These are phyloP conservation scores for Lasioglossum morio DNA, from an alignment of 2,888 invertebrate genomes.

Conservation along the genomic window DNA sequence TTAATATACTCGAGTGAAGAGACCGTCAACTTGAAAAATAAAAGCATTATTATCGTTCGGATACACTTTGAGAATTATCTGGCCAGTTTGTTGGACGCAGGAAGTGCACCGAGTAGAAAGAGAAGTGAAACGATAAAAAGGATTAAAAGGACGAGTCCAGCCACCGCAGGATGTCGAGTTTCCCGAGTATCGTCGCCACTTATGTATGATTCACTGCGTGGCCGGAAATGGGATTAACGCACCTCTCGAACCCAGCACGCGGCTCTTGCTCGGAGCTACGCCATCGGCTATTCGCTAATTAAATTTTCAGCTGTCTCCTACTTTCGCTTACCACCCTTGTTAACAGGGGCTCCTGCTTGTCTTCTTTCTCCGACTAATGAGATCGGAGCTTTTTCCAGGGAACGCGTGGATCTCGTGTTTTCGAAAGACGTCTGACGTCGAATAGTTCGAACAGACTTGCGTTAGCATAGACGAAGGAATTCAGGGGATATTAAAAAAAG, in stretches of 20 bases:
- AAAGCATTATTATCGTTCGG: neutral
- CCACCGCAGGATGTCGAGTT: conserved; percentile 38
- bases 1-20: neutral
- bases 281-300: conserved; percentile 45
- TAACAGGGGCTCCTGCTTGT: conserved; percentile 15
- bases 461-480: too few relatives aligned
- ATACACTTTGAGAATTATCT: neutral
- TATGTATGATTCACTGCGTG: conserved; percentile 24
- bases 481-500: too few relatives aligned
- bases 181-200: conserved; percentile 14
- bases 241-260: conserved; percentile 2
- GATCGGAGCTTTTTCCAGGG: conserved; percentile 11
- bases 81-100: neutral
- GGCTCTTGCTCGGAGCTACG: conserved; percentile 2
- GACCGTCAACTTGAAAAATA: neutral
- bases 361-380: conserved; percentile 24
- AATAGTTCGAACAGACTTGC: too few relatives aligned
- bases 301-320: conserved; percentile 47
- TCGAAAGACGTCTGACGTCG: neutral
- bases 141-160: neutral
- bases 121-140: neutral
- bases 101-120: neutral
- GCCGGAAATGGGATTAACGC: conserved; percentile 62
- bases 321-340: conserved; percentile 21
- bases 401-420: neutral